These are phyloP conservation scores for Drosophila ohnishii DNA, from an alignment of 1,140 invertebrate species.

Conservation along the genomic window DNA sequence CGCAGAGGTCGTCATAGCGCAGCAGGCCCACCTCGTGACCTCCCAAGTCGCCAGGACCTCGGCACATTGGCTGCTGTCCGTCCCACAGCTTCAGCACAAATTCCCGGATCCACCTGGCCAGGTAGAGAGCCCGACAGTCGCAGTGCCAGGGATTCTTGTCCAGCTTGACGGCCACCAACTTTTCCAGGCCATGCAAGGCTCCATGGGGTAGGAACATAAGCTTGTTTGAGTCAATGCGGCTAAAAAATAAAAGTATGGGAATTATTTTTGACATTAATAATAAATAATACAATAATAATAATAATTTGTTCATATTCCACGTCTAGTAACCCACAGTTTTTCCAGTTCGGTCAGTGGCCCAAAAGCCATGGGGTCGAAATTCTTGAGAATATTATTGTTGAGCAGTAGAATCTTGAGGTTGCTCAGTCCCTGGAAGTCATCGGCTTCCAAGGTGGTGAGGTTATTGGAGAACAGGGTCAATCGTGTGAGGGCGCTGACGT, in stretches of 20 bases:
- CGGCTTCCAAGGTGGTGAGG: conserved; percentile 84
- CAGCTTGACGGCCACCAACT: conserved; percentile 89
- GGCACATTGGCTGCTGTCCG: conserved; percentile 87
- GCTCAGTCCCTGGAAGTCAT: conserved; percentile 84
- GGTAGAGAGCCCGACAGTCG: conserved; percentile 90
- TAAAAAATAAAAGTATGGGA: conserved; percentile 26
- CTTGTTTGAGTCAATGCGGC: conserved; percentile 91
- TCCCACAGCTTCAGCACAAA: conserved; percentile 89
- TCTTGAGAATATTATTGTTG: conserved; percentile 86
- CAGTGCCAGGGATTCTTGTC: conserved; percentile 94
- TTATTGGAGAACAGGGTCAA: conserved; percentile 86
- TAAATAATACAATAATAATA: neutral
- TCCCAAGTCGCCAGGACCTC: conserved; percentile 87
- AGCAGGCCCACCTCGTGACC: conserved; percentile 84
- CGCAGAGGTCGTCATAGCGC: conserved; percentile 91
- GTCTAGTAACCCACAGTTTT: conserved; percentile 83
- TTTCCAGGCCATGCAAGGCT: conserved; percentile 87
- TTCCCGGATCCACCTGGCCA: conserved; percentile 87
- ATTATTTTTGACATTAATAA: neutral
- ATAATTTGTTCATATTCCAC: neutral
- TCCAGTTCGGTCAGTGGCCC: conserved; percentile 83
- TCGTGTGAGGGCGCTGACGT: conserved; percentile 84
- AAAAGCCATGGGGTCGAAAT: conserved; percentile 84
- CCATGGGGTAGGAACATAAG: conserved; percentile 88
- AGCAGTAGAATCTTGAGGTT: conserved; percentile 86